phyloP scores from a whole-genome alignment of 2,113 vertebrate species.

The Coregonus clupeaformis region DNA sequence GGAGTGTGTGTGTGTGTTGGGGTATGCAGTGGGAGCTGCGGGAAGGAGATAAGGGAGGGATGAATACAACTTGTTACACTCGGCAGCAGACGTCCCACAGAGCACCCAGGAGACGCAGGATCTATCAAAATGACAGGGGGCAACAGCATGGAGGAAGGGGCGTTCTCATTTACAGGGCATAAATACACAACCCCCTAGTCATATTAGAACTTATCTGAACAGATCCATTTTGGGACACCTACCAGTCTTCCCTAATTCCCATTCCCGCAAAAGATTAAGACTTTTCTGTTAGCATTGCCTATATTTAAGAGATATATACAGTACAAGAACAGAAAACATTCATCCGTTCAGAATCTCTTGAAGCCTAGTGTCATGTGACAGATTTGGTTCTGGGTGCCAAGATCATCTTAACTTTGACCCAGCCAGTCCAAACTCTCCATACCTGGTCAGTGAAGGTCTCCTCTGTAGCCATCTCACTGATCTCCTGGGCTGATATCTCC shows the following conservation, averaged over 20 bases:
- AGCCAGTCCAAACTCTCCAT: slow-evolving; percentile 1
- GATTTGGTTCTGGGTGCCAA: not conserved
- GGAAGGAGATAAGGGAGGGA: slow-evolving; percentile 41
- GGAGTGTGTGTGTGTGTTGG: slow-evolving; percentile 9
- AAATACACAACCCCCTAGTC: too few relatives aligned
- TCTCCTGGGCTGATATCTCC: slow-evolving; percentile 54
- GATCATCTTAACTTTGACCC: not conserved
- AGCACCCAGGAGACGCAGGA: slow-evolving; percentile 26
- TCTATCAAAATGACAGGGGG: slow-evolving; percentile 8
- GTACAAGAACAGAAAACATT: too few relatives aligned
- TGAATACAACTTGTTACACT: slow-evolving; percentile 23
- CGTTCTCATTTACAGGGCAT: too few relatives aligned
- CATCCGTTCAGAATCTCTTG: too few relatives aligned
- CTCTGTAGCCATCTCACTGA: slow-evolving; percentile 42
- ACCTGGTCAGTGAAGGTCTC: slow-evolving; percentile 68
- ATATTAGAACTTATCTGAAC: too few relatives aligned
- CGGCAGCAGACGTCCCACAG: not conserved
- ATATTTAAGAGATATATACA: too few relatives aligned
- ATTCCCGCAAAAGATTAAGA: too few relatives aligned
- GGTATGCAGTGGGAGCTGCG: slow-evolving; percentile 37
- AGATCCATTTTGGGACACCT: too few relatives aligned
- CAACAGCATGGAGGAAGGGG: not conserved
- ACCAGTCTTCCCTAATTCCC: too few relatives aligned
- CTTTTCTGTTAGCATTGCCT: too few relatives aligned
- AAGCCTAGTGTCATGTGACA: too few relatives aligned